These are phyloP conservation scores for Oreonectes daqikongensis DNA, from an alignment of 2,797 vertebrate species.

Conservation along the genomic window DNA sequence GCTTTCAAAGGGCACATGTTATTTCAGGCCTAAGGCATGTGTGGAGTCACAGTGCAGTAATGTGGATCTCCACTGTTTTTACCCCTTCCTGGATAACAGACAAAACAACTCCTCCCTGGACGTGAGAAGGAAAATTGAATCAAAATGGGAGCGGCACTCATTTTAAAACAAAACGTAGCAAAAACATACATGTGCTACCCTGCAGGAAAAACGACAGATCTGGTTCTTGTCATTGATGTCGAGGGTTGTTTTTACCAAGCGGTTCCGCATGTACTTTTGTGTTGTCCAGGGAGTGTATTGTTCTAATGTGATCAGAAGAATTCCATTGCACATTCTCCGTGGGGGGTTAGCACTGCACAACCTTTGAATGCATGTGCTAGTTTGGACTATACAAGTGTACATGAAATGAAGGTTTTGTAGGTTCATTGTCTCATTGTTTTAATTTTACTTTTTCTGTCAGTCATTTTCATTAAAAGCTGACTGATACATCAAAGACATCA, in stretches of 20 bases:
- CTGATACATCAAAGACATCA: not conserved
- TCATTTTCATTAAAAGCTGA: not conserved
- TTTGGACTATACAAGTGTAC: too few species aligned
- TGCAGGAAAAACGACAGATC: not conserved
- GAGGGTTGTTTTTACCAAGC: constrained; percentile 30
- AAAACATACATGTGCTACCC: not conserved
- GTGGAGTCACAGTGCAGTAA: constrained; percentile 6
- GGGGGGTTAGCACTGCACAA: constrained; percentile 29
- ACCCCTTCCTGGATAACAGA: not conserved
- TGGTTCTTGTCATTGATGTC: constrained; percentile 36
- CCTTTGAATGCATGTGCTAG: not conserved
- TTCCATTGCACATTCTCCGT: constrained; percentile 44
- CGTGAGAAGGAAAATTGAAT: not conserved
- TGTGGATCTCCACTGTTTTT: constrained; percentile 20
- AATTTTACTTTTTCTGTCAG: not conserved
- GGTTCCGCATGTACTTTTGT: not conserved
- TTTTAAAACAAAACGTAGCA: not conserved
- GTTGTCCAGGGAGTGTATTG: constrained; percentile 22
- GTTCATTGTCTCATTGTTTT: not conserved
- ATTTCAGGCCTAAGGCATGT: constrained; percentile 31
- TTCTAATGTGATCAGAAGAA: constrained; percentile 32
- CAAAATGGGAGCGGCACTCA: not conserved
- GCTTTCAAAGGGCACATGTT: constrained; percentile 53
- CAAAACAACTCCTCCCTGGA: not conserved
- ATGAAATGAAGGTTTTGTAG: not conserved